These are phyloP conservation scores for Polydrusus tereticollis DNA, from an alignment of 2,888 invertebrate species.

Conservation along the genomic window DNA sequence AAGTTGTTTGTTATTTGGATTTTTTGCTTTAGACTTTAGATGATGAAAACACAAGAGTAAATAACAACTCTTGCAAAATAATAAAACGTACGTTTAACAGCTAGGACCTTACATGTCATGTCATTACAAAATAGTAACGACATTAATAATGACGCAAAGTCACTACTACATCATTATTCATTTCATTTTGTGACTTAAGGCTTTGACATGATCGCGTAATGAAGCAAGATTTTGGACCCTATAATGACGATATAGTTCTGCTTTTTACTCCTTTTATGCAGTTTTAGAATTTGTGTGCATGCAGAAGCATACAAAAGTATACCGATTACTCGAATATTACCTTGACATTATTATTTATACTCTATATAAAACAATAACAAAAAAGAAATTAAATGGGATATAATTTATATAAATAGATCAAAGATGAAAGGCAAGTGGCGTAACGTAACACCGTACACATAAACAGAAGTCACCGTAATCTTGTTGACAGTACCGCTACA, in stretches of 20 bases:
- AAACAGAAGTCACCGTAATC: conserved; percentile 23
- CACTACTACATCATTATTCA: no score
- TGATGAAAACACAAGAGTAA: conserved; percentile 9
- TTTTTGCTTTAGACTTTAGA: background rate
- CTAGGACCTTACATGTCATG: no score
- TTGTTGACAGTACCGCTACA: conserved; percentile 20
- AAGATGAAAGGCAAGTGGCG: conserved; percentile 13
- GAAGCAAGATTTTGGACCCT: no score
- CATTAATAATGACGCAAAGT: no score
- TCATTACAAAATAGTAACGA: no score
- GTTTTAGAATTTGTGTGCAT: background rate
- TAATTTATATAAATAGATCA: conserved; percentile 12
- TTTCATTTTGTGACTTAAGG: no score
- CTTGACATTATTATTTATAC: background rate
- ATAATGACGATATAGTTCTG: no score
- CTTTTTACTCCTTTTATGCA: no score
- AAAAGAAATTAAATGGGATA: background rate
- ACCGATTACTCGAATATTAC: background rate
- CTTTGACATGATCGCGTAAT: no score
- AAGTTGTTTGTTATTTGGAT: conserved; percentile 11
- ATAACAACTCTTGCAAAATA: background rate
- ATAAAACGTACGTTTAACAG: background rate
- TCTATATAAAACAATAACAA: background rate
- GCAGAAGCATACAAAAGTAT: background rate
- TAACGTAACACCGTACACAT: conserved; percentile 26